Conservation (phyloP, 2,888 invertebrate genomes). For the Blastobasis adustella region DNA sequence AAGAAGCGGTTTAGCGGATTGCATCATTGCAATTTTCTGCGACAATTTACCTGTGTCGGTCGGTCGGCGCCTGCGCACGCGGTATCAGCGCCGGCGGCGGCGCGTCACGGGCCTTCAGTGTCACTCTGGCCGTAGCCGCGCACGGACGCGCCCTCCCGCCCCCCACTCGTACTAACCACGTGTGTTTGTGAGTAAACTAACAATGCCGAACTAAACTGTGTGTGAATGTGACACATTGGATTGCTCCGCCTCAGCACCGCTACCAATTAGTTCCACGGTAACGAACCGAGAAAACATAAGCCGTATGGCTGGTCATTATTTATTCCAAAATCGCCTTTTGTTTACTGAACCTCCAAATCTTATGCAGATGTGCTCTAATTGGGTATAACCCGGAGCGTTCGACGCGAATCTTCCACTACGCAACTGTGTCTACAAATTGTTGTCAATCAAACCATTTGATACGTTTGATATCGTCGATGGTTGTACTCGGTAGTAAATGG, state of each 20-base stretch:
- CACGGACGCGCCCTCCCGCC: constrained; percentile 33
- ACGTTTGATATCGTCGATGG: neutral
- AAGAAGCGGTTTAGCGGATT: constrained; percentile 1
- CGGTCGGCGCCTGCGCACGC: too few relatives aligned
- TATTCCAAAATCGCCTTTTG: constrained; percentile 7
- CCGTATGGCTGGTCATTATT: constrained; percentile 44
- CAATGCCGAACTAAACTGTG: constrained; percentile 13
- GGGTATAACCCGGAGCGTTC: neutral
- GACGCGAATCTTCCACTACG: constrained; percentile 10
- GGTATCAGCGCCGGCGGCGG: constrained; percentile 21
- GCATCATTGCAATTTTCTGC: constrained; percentile 38
- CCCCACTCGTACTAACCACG: constrained; percentile 29
- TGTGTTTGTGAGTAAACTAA: constrained; percentile 62
- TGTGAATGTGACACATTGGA: constrained; percentile 34
- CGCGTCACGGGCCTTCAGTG: constrained; percentile 32
- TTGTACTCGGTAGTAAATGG: neutral
- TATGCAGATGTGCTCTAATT: neutral
- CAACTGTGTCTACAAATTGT: neutral
- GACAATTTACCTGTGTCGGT: constrained; percentile 45
- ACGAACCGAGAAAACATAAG: constrained; percentile 21
- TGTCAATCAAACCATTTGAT: constrained; percentile 10
- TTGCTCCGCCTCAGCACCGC: constrained; percentile 29
- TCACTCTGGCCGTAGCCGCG: constrained; percentile 37
- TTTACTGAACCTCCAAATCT: neutral
- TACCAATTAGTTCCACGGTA: constrained; percentile 32